phyloP scores from a whole-genome alignment of 2,888 invertebrate species.

The Geotrupes spiniger region DNA sequence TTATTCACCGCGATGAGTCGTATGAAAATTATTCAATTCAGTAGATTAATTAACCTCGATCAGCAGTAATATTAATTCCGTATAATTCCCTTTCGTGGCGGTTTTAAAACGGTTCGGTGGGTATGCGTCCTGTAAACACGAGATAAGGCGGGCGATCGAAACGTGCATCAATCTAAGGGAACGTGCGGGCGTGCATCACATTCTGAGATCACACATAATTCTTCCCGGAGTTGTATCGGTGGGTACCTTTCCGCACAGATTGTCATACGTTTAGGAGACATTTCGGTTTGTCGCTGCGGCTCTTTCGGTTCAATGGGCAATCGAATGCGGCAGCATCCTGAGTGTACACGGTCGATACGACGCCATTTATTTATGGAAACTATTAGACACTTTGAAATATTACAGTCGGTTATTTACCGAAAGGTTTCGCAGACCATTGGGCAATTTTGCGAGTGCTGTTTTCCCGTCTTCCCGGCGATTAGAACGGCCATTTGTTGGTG shows the following conservation, averaged over 20 bases:
- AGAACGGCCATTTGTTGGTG: no score
- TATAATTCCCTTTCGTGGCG: no score
- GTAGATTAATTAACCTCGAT: no score
- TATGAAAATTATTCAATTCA: no score
- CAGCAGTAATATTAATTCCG: no score
- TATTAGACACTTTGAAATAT: constrained; percentile 24
- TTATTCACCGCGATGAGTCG: no score
- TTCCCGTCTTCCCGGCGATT: not conserved
- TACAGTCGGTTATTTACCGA: constrained; percentile 21
- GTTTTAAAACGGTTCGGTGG: constrained; percentile 26
- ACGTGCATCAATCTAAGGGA: constrained; percentile 19
- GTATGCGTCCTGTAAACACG: constrained; percentile 22
- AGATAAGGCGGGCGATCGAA: constrained; percentile 27
- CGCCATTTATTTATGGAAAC: constrained; percentile 26
- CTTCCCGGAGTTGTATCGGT: constrained; percentile 25
- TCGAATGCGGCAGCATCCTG: constrained; percentile 18
- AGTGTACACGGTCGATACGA: constrained; percentile 25
- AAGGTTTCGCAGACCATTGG: constrained; percentile 20
- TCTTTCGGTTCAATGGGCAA: constrained; percentile 27
- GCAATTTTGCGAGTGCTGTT: constrained; percentile 23
- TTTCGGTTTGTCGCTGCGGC: constrained; percentile 27
- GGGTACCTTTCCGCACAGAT: constrained; percentile 23
- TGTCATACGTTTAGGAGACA: constrained; percentile 28
- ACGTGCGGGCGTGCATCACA: constrained; percentile 10
- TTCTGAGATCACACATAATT: constrained; percentile 28